phyloP scores from a whole-genome alignment of 2,113 vertebrate genomes.

The Brachirus orientalis region DNA sequence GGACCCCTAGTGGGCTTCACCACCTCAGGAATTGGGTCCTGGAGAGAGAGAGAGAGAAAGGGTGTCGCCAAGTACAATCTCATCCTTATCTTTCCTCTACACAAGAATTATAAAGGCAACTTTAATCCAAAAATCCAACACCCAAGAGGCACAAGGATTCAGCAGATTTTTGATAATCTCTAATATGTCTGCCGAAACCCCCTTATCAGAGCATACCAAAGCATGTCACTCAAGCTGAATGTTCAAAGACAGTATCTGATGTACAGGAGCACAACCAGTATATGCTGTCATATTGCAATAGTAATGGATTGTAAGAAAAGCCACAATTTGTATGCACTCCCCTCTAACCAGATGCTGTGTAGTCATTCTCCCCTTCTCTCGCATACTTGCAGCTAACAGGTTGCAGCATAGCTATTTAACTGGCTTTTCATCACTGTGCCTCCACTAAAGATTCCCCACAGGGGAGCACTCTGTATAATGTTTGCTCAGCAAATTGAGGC shows the following conservation, averaged over 20 bases:
- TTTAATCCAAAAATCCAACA: neutral
- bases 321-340: conserved; percentile 24
- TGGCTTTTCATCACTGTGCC: conserved; percentile 66
- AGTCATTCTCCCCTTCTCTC: conserved; percentile 31
- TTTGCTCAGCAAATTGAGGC: conserved; percentile 75
- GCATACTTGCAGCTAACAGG: conserved; percentile 54
- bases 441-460: conserved; percentile 62
- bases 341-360: conserved; percentile 50
- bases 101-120: too few species aligned
- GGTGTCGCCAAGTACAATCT: conserved; percentile 2
- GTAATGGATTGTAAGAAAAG: conserved; percentile 28
- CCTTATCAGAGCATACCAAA: conserved; percentile 36
- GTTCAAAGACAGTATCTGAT: conserved; percentile 27
- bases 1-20: conserved; percentile 86
- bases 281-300: conserved; percentile 26
- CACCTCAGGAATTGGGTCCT: conserved; percentile 83
- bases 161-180: conserved; percentile 30
- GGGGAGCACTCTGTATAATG: conserved; percentile 66
- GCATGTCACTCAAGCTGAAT: conserved; percentile 21
- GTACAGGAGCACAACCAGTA: neutral
- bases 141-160: conserved; percentile 21
- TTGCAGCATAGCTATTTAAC: conserved; percentile 68
- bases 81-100: too few species aligned
- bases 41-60: neutral
- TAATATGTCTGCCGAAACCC: conserved; percentile 36